Conservation (phyloP, 2,113 vertebrate genomes). For the Grammomys dolichurus region DNA sequence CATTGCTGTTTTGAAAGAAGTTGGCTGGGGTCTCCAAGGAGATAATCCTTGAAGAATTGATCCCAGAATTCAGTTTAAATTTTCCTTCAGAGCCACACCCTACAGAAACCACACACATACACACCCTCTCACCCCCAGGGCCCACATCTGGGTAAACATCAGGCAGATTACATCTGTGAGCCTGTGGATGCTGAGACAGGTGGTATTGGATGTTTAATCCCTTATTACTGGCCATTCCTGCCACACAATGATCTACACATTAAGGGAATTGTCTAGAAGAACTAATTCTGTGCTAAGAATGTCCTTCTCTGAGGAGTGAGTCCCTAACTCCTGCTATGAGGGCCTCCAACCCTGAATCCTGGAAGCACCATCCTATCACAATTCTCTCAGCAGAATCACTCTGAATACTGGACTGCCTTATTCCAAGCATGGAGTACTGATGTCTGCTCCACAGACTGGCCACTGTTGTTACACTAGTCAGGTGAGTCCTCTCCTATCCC, state of each 20-base stretch:
- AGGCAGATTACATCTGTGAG: fast-evolving
- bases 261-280: neutral
- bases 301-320: fast-evolving
- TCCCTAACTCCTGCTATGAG: fast-evolving
- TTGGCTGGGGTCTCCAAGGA: fast-evolving
- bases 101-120: fast-evolving
- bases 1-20: neutral
- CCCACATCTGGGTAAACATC: fast-evolving
- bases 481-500: neutral
- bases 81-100: fast-evolving
- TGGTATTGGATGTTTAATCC: neutral
- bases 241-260: fast-evolving
- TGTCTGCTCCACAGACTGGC: neutral
- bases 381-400: fast-evolving
- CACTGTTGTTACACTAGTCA: fast-evolving
- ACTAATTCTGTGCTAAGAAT: fast-evolving
- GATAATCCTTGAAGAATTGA: neutral
- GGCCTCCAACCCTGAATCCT: fast-evolving
- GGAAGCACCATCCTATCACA: fast-evolving
- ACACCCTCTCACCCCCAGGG: fast-evolving
- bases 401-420: neutral
- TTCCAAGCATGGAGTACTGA: fast-evolving
- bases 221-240: no score
- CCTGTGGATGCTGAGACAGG: no score
- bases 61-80: fast-evolving